phyloP scores from a whole-genome alignment of 64 coral and sea anemone genomes.

The Dendronephthya gigantea region DNA sequence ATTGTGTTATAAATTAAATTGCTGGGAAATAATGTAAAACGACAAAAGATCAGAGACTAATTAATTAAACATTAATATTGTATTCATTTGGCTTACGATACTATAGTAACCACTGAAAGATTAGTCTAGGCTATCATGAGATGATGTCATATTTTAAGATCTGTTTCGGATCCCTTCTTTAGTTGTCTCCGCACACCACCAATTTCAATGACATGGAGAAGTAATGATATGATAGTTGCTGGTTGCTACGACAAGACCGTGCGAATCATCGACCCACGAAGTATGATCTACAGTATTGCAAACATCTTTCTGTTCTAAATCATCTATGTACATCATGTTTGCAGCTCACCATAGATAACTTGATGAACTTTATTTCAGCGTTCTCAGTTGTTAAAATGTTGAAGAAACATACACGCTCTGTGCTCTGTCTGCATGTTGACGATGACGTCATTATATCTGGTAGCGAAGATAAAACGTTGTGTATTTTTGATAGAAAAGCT shows the following conservation, averaged over 20 bases:
- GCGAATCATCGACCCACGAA: constrained; percentile 4
- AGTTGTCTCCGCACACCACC: background rate
- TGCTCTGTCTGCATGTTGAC: constrained; percentile 77
- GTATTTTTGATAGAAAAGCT: constrained; percentile 74
- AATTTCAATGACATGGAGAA: background rate
- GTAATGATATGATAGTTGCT: background rate
- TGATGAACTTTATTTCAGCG: background rate
- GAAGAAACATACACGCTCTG: constrained; percentile 22
- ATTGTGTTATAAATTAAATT: no score
- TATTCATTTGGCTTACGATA: no score
- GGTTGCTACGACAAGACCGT: constrained; percentile 12
- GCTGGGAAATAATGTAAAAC: no score
- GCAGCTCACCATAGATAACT: no score
- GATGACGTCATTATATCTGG: constrained; percentile 76
- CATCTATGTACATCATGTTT: no score
- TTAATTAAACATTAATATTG: no score
- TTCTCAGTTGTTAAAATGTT: background rate
- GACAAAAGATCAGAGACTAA: no score
- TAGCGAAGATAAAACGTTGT: constrained; percentile 84
- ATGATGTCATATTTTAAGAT: no score
- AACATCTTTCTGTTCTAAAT: no score
- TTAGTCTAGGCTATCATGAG: no score
- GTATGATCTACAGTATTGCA: background rate
- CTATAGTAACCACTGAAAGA: no score
- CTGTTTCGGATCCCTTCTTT: background rate